Conservation (phyloP, 2,797 vertebrate genomes). For the Cyprinella venusta region DNA sequence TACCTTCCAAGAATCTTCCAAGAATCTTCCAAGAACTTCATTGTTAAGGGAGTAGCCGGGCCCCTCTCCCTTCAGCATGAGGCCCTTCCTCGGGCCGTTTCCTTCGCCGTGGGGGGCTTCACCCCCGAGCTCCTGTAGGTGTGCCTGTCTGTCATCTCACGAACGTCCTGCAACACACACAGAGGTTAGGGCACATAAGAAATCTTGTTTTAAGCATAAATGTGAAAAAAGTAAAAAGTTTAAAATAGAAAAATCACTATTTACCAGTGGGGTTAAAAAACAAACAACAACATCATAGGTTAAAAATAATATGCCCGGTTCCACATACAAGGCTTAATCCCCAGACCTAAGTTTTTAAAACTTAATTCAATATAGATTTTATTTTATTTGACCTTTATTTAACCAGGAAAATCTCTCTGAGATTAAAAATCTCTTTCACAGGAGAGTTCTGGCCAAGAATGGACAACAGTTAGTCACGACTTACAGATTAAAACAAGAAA, state of each 20-base stretch:
- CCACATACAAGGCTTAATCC: neutral
- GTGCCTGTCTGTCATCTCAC: slow-evolving; percentile 34
- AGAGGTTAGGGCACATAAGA: neutral
- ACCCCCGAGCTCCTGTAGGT: slow-evolving; percentile 30
- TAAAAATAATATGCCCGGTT: neutral
- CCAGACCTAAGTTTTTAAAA: too few species aligned
- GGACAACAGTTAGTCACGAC: too few species aligned
- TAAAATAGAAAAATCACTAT: neutral
- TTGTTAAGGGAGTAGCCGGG: slow-evolving; percentile 27
- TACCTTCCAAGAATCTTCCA: slow-evolving; percentile 39
- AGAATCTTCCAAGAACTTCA: slow-evolving; percentile 32
- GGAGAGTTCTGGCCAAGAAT: too few species aligned
- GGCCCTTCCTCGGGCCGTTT: slow-evolving; percentile 41
- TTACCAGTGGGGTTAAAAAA: neutral
- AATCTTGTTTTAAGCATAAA: neutral
- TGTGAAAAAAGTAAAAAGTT: neutral
- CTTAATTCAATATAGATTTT: too few species aligned
- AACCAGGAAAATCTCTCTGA: too few species aligned
- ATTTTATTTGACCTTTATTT: too few species aligned
- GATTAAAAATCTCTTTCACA: too few species aligned
- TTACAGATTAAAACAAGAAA: too few species aligned
- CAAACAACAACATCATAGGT: neutral
- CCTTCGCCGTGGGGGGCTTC: slow-evolving; percentile 19
- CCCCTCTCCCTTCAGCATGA: slow-evolving; percentile 26
- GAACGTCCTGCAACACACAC: slow-evolving; percentile 37